Evolutionary conservation across 2,113 vertebrate species (phyloP), one percentile per base, ranked within the genome.

Genomic region (Trochalopteron elliotii): DNA sequence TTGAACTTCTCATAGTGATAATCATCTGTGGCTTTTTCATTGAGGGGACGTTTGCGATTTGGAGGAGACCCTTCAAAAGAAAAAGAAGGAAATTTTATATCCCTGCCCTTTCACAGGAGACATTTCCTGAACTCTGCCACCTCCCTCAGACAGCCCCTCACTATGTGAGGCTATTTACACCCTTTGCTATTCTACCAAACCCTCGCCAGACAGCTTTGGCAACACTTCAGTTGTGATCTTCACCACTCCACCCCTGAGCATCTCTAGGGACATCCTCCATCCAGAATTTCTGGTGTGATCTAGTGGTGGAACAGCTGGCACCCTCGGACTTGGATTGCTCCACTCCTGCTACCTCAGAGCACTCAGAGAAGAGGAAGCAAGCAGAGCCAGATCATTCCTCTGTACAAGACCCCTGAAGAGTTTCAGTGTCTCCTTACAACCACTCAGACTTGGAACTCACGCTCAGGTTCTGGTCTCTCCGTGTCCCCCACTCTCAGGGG

Each of bases 1-100:
- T 99, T 99, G 97, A 99, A 99, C 93, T 99, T 99, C 97, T 99
- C 99, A 23, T 99, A 99, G 93, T 99, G 99, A 90, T 99, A 99
- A 95, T 99, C 99, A 39, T 99, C 99, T 0, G 99, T 99, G 61
- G 99, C 99, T 93, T 99, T 99, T 92, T 99, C 99, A 3, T 99
- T 99, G 83, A 99, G 98, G 2, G 99, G 99, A 14, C 99, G 98
- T 92, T 99, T 99, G 86, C 99, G 99, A 93, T 98, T 99, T 7
- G 98, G 99, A 63, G 99, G 99, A 75, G 99, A 98, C 14, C 98
- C 97, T 98, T 97, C 53, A 64, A 74, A 87, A 27, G 81, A 74
- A 23, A 87, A 33, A 30, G 61, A 45, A 31, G 24, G 52, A 27
- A 69, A 14, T 68, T 55, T 42, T 11, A 55, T 49, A 64, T 27